Percentiles rank a stretch among this genome's conserved stretches.
Conservation (phyloP, 2,797 vertebrate species). For the Gobio occitaniae region DNA sequence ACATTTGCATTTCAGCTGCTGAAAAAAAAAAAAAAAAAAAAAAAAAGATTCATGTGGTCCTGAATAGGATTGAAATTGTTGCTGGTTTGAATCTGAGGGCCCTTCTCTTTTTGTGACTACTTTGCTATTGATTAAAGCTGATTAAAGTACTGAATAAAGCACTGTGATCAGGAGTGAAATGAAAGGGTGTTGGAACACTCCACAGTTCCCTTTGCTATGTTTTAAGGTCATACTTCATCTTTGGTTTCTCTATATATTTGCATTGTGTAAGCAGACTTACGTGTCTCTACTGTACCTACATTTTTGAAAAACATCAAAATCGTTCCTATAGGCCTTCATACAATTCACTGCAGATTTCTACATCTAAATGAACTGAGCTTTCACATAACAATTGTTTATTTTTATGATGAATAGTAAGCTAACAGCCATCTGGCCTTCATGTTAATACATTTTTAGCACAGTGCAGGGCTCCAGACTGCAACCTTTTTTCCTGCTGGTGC, state of each 20-base stretch:
- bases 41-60: background rate
- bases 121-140: constrained; percentile 29
- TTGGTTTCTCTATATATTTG: background rate
- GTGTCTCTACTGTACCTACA: too few species aligned
- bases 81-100: background rate
- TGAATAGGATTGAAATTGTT: background rate
- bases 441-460: too few species aligned
- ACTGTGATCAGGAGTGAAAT: constrained; percentile 9
- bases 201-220: background rate
- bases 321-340: too few species aligned
- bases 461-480: too few species aligned
- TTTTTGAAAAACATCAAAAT: too few species aligned
- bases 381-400: too few species aligned
- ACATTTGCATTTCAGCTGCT: constrained; percentile 31
- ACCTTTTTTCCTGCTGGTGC: too few species aligned
- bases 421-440: too few species aligned
- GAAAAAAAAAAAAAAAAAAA: background rate
- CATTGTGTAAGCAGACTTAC: too few species aligned
- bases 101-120: constrained; percentile 9
- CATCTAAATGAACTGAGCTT: too few species aligned
- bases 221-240: background rate
- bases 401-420: too few species aligned
- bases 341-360: too few species aligned
- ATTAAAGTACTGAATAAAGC: constrained; percentile 16
- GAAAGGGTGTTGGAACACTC: background rate